Conservation (phyloP, 2,888 invertebrate species). For the Drosophila kuntzei region DNA sequence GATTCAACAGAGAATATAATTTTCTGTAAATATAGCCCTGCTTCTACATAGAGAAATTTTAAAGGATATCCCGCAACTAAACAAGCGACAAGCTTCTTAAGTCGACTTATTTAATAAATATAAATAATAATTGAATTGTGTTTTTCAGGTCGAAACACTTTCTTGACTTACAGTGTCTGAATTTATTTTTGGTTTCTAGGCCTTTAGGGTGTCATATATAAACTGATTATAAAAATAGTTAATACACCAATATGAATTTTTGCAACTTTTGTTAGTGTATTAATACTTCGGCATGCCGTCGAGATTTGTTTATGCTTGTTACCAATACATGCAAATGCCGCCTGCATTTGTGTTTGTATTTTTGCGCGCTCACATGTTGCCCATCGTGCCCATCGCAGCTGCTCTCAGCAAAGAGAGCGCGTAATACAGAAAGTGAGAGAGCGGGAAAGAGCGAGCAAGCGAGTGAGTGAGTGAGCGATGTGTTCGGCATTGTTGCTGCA, state of each 20-base stretch:
- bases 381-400: conserved; percentile 34
- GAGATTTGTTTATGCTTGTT: conserved; percentile 29
- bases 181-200: too few species aligned
- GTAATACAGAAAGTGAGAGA: conserved; percentile 6
- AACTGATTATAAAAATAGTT: neutral
- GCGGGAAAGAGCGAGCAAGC: conserved; percentile 7
- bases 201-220: too few species aligned
- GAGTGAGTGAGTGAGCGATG: conserved; percentile 14
- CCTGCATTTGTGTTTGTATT: conserved; percentile 53
- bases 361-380: conserved; percentile 62
- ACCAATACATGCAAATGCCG: conserved; percentile 52
- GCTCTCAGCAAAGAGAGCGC: conserved; percentile 29
- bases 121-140: too few species aligned
- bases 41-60: too few species aligned
- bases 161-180: too few species aligned
- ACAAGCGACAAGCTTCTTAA: too few species aligned
- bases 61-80: too few species aligned
- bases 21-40: too few species aligned
- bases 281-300: conserved; percentile 4
- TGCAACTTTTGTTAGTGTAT: conserved; percentile 18
- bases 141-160: too few species aligned
- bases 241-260: neutral
- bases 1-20: too few species aligned
- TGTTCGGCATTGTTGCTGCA: conserved; percentile 47
- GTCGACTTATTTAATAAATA: too few species aligned